Conservation (phyloP, 2,888 invertebrate species). For the Seira ritae region DNA sequence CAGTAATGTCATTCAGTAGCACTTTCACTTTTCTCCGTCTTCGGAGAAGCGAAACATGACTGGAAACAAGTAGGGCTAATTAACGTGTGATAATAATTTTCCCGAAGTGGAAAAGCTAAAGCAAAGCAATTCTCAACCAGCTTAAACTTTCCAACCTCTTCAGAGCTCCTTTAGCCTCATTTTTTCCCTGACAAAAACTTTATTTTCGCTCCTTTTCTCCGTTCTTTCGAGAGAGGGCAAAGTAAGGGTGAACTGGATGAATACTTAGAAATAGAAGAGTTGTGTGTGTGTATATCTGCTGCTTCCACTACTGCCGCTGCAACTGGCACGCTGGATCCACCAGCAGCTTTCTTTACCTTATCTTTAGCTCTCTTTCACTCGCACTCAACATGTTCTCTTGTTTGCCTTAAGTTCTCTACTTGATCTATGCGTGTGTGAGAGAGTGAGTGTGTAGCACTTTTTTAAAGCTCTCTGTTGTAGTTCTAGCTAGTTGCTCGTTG, state of each 20-base stretch:
- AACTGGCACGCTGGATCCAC: constrained; percentile 54
- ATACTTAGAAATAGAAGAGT: no score
- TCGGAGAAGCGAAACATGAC: neutral
- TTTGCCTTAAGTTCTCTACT: no score
- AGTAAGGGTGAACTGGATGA: neutral
- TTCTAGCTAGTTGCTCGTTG: neutral
- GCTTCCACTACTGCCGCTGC: constrained; percentile 32
- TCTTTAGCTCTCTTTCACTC: neutral
- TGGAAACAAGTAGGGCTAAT: neutral
- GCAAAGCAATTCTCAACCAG: no score
- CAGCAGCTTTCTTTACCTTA: constrained; percentile 40
- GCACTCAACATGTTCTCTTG: neutral
- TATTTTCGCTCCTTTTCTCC: neutral
- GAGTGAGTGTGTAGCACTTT: no score
- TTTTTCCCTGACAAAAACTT: neutral
- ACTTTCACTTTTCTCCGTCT: neutral
- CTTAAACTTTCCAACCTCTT: no score
- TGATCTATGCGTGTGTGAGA: no score
- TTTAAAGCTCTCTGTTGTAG: no score
- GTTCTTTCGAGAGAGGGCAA: neutral
- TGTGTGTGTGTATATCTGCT: constrained; percentile 32
- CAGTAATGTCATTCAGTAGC: no score
- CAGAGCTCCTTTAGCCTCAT: no score
- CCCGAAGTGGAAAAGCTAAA: no score
- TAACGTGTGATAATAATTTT: neutral